phyloP scores from a whole-genome alignment of 2,888 invertebrate genomes.

The Vannuccia rotundouncinata region DNA sequence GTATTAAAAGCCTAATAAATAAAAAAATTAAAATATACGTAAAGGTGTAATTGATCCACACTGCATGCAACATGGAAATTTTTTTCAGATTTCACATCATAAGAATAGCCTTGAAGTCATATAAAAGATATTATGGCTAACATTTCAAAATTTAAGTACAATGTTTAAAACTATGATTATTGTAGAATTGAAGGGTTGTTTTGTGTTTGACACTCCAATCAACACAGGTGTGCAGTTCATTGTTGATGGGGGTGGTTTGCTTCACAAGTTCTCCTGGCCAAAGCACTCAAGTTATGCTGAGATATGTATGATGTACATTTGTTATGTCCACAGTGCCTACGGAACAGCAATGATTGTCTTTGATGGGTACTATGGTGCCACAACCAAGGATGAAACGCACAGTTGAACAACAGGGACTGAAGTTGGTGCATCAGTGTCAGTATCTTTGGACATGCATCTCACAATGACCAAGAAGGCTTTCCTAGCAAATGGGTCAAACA shows the following conservation, averaged over 20 bases:
- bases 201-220: too few relatives aligned
- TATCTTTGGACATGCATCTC: not conserved
- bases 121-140: too few relatives aligned
- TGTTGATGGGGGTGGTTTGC: not conserved
- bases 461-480: not conserved
- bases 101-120: too few relatives aligned
- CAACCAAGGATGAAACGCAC: not conserved
- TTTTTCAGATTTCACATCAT: too few relatives aligned
- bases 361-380: not conserved
- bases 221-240: not conserved
- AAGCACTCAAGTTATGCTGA: not conserved
- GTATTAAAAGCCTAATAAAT: too few relatives aligned
- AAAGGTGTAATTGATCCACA: too few relatives aligned
- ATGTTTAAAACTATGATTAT: too few relatives aligned
- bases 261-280: not conserved
- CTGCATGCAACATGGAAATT: too few relatives aligned
- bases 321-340: not conserved
- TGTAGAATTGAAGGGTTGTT: too few relatives aligned
- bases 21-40: too few relatives aligned
- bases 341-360: not conserved
- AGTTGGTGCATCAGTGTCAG: not conserved
- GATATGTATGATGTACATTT: not conserved
- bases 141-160: too few relatives aligned
- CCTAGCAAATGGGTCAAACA: not conserved
- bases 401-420: not conserved